phyloP scores from a whole-genome alignment of 2,113 vertebrate species.

The Microcebus ravelobensis region DNA sequence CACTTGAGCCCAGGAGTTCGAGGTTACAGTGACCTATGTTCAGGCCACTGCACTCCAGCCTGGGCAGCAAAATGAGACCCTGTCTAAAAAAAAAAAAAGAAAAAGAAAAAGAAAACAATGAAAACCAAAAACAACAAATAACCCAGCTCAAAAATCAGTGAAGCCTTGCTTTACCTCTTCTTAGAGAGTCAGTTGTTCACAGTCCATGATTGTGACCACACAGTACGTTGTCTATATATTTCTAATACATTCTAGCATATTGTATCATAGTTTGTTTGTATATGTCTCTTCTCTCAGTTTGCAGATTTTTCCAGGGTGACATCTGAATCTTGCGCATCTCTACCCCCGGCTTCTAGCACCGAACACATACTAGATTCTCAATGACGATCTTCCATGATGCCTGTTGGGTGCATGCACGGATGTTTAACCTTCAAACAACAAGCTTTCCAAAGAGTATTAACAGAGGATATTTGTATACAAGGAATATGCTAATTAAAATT shows the following conservation, averaged over 20 bases:
- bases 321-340: neutral
- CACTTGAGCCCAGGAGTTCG: too few species aligned
- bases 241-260: neutral
- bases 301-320: neutral
- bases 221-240: neutral
- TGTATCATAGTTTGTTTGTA: neutral
- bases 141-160: neutral
- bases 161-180: neutral
- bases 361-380: neutral
- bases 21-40: too few species aligned
- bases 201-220: neutral
- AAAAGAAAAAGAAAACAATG: too few species aligned
- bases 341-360: neutral
- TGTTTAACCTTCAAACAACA: constrained; percentile 76
- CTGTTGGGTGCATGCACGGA: constrained; percentile 31
- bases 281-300: neutral
- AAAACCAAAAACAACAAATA: neutral
- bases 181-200: neutral
- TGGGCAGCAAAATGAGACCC: too few species aligned
- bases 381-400: neutral
- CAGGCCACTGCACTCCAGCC: too few species aligned
- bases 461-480: constrained; percentile 72
- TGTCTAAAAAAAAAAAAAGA: too few species aligned
- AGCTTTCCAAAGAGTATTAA: constrained; percentile 65
- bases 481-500: constrained; percentile 78